Conservation (phyloP, 2,797 vertebrate species). For the Emydoidea blandingii region DNA sequence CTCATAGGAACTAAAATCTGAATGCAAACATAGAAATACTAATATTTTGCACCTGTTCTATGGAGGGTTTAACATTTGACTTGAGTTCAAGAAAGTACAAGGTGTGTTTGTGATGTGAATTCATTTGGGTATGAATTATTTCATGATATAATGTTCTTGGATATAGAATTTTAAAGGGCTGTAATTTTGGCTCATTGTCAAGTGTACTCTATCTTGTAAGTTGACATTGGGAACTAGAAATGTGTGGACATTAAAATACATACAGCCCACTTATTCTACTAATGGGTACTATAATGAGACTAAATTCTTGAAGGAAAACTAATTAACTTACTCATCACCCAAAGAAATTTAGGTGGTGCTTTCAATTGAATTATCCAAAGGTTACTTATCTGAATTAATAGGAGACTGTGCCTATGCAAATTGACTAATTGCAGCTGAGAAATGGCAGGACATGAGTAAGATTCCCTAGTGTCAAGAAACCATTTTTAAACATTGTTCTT, state of each 20-base stretch:
- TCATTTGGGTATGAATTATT: constrained; percentile 3
- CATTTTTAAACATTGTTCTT: not conserved
- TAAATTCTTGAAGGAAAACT: not conserved
- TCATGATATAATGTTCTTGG: not conserved
- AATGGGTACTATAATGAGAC: not conserved
- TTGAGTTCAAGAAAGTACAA: not conserved
- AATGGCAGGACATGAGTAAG: not conserved
- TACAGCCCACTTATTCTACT: not conserved
- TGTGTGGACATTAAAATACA: constrained; percentile 1
- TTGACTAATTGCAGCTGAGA: constrained; percentile 4
- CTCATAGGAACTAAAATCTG: not conserved
- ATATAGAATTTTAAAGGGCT: not conserved
- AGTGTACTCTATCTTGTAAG: not conserved
- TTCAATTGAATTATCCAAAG: constrained; percentile 10
- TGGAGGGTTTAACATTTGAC: constrained; percentile 8
- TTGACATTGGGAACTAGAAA: constrained; percentile 7
- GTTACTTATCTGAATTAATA: constrained; percentile 21
- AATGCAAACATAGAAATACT: not conserved
- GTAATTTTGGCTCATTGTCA: not conserved
- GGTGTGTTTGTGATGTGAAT: not conserved
- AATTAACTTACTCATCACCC: constrained; percentile 15
- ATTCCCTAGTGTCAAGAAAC: not conserved
- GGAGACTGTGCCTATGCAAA: not conserved
- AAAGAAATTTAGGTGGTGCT: not conserved
- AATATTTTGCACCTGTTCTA: not conserved